These are phyloP conservation scores for Octopus sinensis DNA, from an alignment of 1,140 invertebrate species.

Conservation along the genomic window DNA sequence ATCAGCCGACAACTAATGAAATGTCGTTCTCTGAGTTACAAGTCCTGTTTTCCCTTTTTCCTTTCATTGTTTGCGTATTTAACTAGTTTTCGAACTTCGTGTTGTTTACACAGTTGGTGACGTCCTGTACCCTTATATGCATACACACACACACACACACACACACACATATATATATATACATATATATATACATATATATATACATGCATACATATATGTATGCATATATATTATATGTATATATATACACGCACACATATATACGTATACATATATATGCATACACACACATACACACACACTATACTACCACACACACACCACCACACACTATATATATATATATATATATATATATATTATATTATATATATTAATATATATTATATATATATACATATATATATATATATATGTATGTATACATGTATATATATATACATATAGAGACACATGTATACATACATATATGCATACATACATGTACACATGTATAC, in stretches of 20 bases:
- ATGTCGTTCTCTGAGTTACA: background rate
- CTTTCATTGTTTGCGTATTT: background rate
- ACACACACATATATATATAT: too few species aligned
- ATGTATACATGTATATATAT: background rate
- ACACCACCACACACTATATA: too few species aligned
- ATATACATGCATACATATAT: too few species aligned
- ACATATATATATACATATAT: too few species aligned
- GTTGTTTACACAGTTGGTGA: background rate
- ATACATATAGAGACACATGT: background rate
- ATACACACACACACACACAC: too few species aligned
- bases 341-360: too few species aligned
- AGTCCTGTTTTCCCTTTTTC: background rate
- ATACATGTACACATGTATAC: background rate
- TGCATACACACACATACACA: too few species aligned
- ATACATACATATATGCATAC: background rate
- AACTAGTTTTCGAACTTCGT: background rate
- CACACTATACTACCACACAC: too few species aligned
- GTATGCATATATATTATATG: too few species aligned
- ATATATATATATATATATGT: background rate
- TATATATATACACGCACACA: too few species aligned
- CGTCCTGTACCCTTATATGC: too few species aligned
- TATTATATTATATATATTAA: slow-evolving; percentile 1
- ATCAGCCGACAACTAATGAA: background rate
- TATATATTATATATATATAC: slow-evolving; percentile 4
- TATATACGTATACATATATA: too few species aligned